Evolutionary conservation across 2,113 vertebrate species (phyloP).

Genomic region (Ailurus styani): DNA sequence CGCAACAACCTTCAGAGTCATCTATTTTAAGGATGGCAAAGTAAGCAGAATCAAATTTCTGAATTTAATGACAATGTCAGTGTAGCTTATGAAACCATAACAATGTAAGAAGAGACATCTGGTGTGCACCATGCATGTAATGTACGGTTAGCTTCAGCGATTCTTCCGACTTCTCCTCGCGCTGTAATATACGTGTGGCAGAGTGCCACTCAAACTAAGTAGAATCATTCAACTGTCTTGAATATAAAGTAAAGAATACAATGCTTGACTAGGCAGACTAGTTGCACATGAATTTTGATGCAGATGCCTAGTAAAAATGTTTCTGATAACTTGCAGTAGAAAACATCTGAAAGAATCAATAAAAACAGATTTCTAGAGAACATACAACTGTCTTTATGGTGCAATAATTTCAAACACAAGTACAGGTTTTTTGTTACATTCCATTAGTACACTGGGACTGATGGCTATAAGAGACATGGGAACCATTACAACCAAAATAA

Average conservation of each 20-base stretch:
- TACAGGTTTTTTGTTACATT: neutral
- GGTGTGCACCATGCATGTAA: conserved; percentile 83
- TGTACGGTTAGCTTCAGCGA: conserved; percentile 78
- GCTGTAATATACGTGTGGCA: conserved; percentile 69
- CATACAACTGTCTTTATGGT: neutral
- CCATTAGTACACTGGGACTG: neutral
- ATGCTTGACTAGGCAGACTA: conserved; percentile 46
- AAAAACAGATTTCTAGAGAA: neutral
- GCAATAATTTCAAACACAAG: neutral
- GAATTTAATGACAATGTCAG: conserved; percentile 83
- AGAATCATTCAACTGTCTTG: conserved; percentile 67
- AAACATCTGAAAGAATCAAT: neutral
- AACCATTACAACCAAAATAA: neutral
- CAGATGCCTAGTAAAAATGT: neutral
- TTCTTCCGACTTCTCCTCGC: conserved; percentile 47
- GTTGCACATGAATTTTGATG: conserved; percentile 69
- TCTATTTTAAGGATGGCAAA: conserved; percentile 40
- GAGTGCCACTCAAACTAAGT: conserved; percentile 70
- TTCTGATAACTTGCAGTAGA: neutral
- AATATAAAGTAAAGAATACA: conserved; percentile 71
- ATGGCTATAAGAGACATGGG: neutral
- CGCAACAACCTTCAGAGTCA: conserved; percentile 34
- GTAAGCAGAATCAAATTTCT: conserved; percentile 70
- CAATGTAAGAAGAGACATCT: conserved; percentile 84
- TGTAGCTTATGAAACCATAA: conserved; percentile 83